Evolutionary conservation across 2,888 invertebrate genomes (phyloP), one percentile per base, ranked within the genome.

Genomic region (Ectemnius cavifrons): DNA sequence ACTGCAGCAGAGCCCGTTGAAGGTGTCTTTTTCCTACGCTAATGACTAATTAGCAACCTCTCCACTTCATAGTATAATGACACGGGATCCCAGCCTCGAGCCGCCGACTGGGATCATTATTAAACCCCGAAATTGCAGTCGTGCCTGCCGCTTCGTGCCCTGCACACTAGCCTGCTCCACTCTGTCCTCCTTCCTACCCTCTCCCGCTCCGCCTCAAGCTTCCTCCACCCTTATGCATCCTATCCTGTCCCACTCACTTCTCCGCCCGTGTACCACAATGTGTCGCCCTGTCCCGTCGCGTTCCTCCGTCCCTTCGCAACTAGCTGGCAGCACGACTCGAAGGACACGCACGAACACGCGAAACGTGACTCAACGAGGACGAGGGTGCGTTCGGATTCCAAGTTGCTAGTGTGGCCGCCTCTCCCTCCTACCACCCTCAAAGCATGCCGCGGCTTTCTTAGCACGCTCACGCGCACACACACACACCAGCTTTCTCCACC

Each of bases 1-100:
- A 70, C 37, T 37, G 73, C 77, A 75, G 65, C 84, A 68, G 60
- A 71, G 73, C 65, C 80, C 71, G 75, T 83, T 84, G 80, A 83
- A 88, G 90, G 88, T 90, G 89, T 90, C 90, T 90, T 90, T 91
- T 90, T 89, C 88, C 88, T 86, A 85, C 87, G 87, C 90, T 90
- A 91, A 91, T 91, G 91, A 91, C 89, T 90, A 91, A 91, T 91
- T 91, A 91, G 91, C 90, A 89, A 86, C 83, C 88, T 88, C 89
- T 88, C 86, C 84, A 87, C 85, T 86, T 85, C 84, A 84, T 82
- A 75, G 84, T 87, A 87, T 90, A 90, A 91, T 90, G 89, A 90
- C 88, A 88, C 87, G 86, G 83, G 83, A 80, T 75, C 75, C 37
- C 78, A 68, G 77, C 63, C 77, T 72, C 74, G 77, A 75, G 75